Evolutionary conservation across 1,140 invertebrate genomes (phyloP).

Genomic region (Mycetomoellerius zeteki): DNA sequence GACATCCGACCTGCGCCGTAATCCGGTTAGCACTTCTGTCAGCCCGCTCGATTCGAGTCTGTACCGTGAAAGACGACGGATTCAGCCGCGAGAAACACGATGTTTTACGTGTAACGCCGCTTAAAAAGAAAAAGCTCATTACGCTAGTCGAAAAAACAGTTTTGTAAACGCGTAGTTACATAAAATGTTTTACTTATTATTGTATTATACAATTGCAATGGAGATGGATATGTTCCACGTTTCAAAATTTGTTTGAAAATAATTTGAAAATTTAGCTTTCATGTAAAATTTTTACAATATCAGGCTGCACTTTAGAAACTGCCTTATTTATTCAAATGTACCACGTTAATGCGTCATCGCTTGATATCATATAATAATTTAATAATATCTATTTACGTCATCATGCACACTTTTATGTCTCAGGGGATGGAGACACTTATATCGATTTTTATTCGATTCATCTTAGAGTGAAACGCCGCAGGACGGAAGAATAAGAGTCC

Average conservation of each 20-base stretch:
- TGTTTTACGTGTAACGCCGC: constrained; percentile 15
- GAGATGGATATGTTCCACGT: neutral
- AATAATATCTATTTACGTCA: neutral
- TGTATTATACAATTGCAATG: neutral
- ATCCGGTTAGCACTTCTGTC: constrained; percentile 70
- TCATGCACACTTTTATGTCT: neutral
- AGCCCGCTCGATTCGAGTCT: constrained; percentile 54
- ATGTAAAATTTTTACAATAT: neutral
- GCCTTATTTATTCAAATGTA: neutral
- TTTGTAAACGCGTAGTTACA: neutral
- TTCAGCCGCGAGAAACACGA: constrained; percentile 34
- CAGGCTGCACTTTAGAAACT: neutral
- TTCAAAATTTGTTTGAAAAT: neutral
- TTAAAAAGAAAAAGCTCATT: neutral
- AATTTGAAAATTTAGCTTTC: neutral
- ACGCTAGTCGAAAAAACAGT: neutral
- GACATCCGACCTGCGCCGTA: constrained; percentile 73
- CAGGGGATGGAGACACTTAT: neutral
- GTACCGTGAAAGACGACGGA: constrained; percentile 48
- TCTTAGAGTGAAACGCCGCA: constrained; percentile 43
- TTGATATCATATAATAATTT: neutral
- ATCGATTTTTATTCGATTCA: constrained; percentile 21
- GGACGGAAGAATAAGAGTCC: constrained; percentile 51
- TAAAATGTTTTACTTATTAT: constrained; percentile 10
- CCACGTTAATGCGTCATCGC: neutral